phyloP scores from a whole-genome alignment of 2,888 invertebrate species.

The Pseudolycoriella hygida region DNA sequence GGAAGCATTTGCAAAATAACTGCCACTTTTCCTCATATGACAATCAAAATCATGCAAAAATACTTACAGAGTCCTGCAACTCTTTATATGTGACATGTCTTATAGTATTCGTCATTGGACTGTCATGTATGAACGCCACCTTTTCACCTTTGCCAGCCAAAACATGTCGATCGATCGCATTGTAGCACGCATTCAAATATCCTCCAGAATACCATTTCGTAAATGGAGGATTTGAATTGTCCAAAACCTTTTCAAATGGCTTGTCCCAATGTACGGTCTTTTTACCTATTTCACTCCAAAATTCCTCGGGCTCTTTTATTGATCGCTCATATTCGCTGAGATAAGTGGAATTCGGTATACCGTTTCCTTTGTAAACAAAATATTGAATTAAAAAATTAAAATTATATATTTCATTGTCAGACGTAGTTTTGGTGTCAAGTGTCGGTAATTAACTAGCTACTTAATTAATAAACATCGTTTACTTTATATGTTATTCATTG shows the following conservation, averaged over 20 bases:
- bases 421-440: too few species aligned
- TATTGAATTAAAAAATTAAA: too few species aligned
- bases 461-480: too few species aligned
- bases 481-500: too few species aligned
- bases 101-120: conserved; percentile 64
- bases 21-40: too few species aligned
- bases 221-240: conserved; percentile 67
- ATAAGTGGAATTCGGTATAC: conserved; percentile 31
- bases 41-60: conserved; percentile 9
- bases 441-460: too few species aligned
- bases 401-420: too few species aligned
- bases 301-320: conserved; percentile 59
- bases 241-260: conserved; percentile 69
- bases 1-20: too few species aligned
- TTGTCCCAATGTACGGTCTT: conserved; percentile 60
- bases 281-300: conserved; percentile 67
- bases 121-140: conserved; percentile 76
- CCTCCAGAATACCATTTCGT: conserved; percentile 81
- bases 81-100: conserved; percentile 65
- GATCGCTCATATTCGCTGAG: conserved; percentile 48
- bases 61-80: conserved; percentile 52
- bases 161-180: conserved; percentile 82
- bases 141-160: conserved; percentile 57
- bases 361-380: too few species aligned
- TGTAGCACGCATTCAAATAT: conserved; percentile 82